Evolutionary conservation across 2,888 invertebrate species (phyloP).

Genomic region (Stomorhina lunata): DNA sequence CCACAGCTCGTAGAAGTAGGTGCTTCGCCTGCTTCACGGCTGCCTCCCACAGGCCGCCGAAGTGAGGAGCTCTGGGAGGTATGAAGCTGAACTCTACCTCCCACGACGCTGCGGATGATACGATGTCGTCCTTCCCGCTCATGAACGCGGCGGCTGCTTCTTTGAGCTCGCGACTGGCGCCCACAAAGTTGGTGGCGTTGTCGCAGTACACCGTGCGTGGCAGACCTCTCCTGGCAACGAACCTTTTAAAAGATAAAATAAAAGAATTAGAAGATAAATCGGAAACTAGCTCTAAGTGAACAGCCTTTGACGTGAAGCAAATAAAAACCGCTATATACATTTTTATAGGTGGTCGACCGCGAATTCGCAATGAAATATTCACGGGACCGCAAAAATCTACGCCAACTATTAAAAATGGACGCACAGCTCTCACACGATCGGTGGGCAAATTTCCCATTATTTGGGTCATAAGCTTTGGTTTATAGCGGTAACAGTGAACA

Average conservation of each 20-base stretch:
- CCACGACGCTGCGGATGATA: slow-evolving; percentile 13
- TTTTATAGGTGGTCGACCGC: not conserved
- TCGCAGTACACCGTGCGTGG: too few species aligned
- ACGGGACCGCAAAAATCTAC: not conserved
- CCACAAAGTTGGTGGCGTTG: slow-evolving; percentile 60
- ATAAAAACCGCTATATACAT: not conserved
- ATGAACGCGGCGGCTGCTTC: not conserved
- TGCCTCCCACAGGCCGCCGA: slow-evolving; percentile 36
- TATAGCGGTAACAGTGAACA: not conserved
- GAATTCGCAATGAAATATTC: not conserved
- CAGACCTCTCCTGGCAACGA: too few species aligned
- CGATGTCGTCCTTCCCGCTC: not conserved
- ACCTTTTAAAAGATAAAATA: too few species aligned
- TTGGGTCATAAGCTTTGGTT: not conserved
- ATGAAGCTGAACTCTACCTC: slow-evolving; percentile 41
- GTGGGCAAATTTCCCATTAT: too few species aligned
- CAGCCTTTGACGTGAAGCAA: not conserved
- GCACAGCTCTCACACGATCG: not conserved
- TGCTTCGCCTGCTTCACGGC: too few species aligned
- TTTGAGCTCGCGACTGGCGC: slow-evolving; percentile 8
- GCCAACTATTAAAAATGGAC: not conserved
- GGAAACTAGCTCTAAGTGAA: not conserved
- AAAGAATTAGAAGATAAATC: too few species aligned
- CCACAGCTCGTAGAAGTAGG: too few species aligned
- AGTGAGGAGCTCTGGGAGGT: slow-evolving; percentile 23